Conservation (phyloP, 1,140 invertebrate species). For the Gryllus bimaculatus region DNA sequence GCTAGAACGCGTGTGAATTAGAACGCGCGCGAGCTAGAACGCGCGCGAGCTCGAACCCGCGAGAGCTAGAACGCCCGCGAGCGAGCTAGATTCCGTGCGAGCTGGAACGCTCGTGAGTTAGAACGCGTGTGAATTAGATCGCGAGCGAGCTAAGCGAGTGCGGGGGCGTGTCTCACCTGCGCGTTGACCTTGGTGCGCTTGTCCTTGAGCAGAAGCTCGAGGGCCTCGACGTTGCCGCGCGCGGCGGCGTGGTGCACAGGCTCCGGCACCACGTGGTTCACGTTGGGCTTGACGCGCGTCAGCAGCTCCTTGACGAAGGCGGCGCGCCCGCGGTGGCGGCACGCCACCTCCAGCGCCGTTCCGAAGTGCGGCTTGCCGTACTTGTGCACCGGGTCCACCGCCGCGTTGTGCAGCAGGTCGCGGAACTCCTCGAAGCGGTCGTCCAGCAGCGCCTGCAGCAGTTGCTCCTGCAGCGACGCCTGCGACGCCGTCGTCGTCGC, state of each 20-base stretch:
- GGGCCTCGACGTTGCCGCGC: neutral
- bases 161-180: neutral
- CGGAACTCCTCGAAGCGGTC: neutral
- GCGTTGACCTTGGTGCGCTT: constrained; percentile 1
- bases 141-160: too few relatives aligned
- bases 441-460: neutral
- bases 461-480: neutral
- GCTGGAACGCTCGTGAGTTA: neutral
- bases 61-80: neutral
- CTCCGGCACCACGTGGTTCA: neutral
- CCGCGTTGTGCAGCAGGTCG: neutral
- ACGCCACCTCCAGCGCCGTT: neutral
- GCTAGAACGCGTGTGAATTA: too few relatives aligned
- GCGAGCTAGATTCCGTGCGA: neutral
- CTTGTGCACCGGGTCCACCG: neutral
- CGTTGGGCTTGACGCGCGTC: neutral
- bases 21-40: neutral
- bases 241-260: neutral
- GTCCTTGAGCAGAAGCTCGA: neutral
- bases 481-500: too few relatives aligned
- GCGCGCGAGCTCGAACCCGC: neutral
- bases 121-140: neutral
- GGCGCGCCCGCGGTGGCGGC: neutral
- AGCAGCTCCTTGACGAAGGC: neutral
- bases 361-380: neutral